Evolutionary conservation across 30 jellyfish, hydroid and myxozoan genomes (phyloP).

Genomic region (Aurelia coerulea): DNA sequence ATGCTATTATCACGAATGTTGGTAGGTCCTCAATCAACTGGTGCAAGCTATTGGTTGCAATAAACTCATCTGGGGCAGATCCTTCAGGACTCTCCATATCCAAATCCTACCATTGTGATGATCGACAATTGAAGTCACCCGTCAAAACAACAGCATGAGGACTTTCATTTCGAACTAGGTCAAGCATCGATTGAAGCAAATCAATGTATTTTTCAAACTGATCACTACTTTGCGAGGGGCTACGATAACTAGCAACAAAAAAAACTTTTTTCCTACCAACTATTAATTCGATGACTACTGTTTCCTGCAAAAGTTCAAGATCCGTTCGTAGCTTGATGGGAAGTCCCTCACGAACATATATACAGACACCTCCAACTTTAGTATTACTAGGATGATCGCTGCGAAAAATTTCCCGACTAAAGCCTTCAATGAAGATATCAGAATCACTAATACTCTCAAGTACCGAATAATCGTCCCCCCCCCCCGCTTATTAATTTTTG

Average conservation of each 20-base stretch:
- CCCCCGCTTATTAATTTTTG: no score
- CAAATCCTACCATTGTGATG: background rate
- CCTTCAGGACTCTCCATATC: background rate
- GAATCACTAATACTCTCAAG: no score
- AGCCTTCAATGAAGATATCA: conserved; percentile 24
- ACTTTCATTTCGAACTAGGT: background rate
- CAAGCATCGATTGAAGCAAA: background rate
- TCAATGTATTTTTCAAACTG: background rate
- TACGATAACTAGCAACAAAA: background rate
- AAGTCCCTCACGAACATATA: conserved; percentile 31
- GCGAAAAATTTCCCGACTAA: background rate
- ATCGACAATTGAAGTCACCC: no score
- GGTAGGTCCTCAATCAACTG: no score
- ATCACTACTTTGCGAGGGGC: background rate
- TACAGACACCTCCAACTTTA: background rate
- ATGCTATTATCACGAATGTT: no score
- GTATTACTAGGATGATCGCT: conserved; percentile 24
- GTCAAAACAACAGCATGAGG: background rate
- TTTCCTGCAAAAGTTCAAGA: conserved; percentile 14
- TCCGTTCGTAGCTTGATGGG: background rate
- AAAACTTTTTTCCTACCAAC: conserved; percentile 4
- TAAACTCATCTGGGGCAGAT: conserved; percentile 2
- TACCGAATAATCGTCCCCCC: no score
- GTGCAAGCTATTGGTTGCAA: no score
- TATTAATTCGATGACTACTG: background rate